phyloP scores from a whole-genome alignment of 1,140 invertebrate genomes.

The Brachionus manjavacas region DNA sequence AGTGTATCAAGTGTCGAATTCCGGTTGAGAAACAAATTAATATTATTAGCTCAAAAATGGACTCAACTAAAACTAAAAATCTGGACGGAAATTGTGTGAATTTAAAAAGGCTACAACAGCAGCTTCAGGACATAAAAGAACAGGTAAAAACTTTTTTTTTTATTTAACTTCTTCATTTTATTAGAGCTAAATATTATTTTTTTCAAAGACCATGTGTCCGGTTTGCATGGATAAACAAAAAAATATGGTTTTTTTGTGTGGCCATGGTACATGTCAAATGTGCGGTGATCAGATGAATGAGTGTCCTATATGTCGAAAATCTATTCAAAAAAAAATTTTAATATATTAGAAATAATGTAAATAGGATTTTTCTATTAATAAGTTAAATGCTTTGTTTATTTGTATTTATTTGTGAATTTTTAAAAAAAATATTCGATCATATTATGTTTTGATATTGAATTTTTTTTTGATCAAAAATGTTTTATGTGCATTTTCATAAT shows the following conservation, averaged over 20 bases:
- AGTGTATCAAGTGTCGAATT: constrained; percentile 84
- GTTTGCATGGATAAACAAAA: constrained; percentile 92
- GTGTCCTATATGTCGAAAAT: constrained; percentile 92
- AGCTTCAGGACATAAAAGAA: constrained; percentile 93
- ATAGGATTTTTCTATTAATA: not conserved
- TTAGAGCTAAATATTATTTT: constrained; percentile 37
- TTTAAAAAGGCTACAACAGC: constrained; percentile 70
- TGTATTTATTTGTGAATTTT: not conserved
- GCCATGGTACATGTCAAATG: constrained; percentile 94
- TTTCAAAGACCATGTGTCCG: constrained; percentile 83
- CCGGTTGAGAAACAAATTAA: constrained; percentile 66
- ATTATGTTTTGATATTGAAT: too few relatives aligned
- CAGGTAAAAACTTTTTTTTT: constrained; percentile 64
- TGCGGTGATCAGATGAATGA: constrained; percentile 70
- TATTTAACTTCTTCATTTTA: too few relatives aligned
- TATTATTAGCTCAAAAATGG: constrained; percentile 76
- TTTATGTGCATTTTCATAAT: too few relatives aligned
- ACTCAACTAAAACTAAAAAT: constrained; percentile 65
- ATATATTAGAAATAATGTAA: constrained; percentile 65
- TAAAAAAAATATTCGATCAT: too few relatives aligned
- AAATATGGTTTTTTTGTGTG: constrained; percentile 97
- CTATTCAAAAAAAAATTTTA: constrained; percentile 86
- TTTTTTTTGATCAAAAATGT: too few relatives aligned
- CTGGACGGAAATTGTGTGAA: constrained; percentile 73
- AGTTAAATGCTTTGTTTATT: not conserved